A percentile compares a stretch with the other conserved stretches of the same genome.
Conservation (phyloP, 2,797 vertebrate genomes). For the Oceanodroma leucorhoa region DNA sequence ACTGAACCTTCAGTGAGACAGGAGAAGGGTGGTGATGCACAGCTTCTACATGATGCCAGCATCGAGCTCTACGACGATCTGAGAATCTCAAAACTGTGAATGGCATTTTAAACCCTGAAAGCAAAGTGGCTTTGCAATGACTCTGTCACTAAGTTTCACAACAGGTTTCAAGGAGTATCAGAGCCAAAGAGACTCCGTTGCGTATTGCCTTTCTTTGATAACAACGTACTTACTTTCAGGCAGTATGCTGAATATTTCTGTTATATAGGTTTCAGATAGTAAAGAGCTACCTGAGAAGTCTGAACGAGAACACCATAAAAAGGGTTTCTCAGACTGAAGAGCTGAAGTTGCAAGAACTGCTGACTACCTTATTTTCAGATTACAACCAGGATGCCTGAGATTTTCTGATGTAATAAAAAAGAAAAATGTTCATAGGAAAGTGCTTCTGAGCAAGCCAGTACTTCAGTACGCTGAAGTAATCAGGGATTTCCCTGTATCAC, state of each 20-base stretch:
- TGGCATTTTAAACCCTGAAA: neutral
- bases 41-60: rapidly evolving
- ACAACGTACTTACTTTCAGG: neutral
- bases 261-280: neutral
- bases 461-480: neutral
- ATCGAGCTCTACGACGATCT: rapidly evolving
- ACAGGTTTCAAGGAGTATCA: neutral
- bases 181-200: neutral
- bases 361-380: neutral
- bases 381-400: neutral
- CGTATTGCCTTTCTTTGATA: neutral
- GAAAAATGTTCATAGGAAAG: neutral
- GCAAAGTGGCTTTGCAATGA: neutral
- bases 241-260: neutral
- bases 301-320: neutral
- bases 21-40: neutral
- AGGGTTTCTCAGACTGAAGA: neutral
- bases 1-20: neutral
- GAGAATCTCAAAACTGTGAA: neutral
- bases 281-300: neutral
- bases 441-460: neutral
- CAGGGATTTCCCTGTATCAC: neutral
- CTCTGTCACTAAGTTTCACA: neutral
- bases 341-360: neutral
- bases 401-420: neutral